Base-by-base conservation (phyloP, 1,140 invertebrate species). In the Druon quercuslanigerum region DNA sequence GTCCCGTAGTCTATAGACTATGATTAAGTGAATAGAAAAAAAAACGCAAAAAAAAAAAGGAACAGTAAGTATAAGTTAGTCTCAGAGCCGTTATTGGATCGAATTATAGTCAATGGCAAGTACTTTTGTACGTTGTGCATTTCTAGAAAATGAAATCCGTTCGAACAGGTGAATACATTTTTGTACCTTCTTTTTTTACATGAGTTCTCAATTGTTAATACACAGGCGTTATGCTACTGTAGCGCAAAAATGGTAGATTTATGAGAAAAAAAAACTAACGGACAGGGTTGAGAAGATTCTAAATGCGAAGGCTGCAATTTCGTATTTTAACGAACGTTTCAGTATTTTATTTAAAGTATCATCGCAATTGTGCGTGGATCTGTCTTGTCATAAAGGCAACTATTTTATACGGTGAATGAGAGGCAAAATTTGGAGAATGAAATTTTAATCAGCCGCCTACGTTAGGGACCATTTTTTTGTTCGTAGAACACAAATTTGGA, bases 161-260 rank as follows among this genome's bases (percentile, higher is more conserved):
- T 40, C 33, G 13, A 66, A 66, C 57, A 14, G 12, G 33, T 66
- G 25, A 66, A 66, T 66, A 60, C 74, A 51, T 78, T 80, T 80
- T 82, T 80, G 70, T 82, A 82, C 74, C 74, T 82, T 74, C 50
- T 80, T 79, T 73, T 71, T 80, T 82, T 80, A 78, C 74, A 78
- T 77, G 72, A 72, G 71, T 79, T 80, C 70, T 77, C 75, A 79
- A 76, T 82, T 80, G 80, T 78, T 74, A 81, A 77, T 81, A 70
- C 73, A 77, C 60, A 14, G 25, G 20, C 57, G 57, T 13, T 40
- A 16, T 14, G 5, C 33, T 70, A 40, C 54, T 77, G 33, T 70
- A 73, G 71, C 76, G 57, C 72, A 70, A 71, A 70, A 77, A 73
- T 50, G 56, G 66, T 77, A 77, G 72, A 51, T 77, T 70, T 77